A percentile compares a stretch with the other conserved stretches of the same genome.
phyloP scores from a whole-genome alignment of 2,797 vertebrate species.

The Pangasius djambal region DNA sequence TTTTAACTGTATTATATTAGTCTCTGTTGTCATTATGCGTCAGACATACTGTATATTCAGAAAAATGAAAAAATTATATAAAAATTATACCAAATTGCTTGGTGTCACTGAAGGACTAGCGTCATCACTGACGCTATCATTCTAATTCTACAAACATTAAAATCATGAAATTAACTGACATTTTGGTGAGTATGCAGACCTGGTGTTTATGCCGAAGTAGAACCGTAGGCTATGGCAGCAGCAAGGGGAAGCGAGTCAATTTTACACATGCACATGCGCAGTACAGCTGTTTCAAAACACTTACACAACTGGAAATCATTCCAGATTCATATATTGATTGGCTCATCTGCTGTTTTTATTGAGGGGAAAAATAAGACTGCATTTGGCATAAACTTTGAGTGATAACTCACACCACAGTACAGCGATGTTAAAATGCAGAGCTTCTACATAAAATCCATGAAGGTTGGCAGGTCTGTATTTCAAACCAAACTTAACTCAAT shows the following conservation, averaged over 20 bases:
- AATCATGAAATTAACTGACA: not conserved
- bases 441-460: not conserved
- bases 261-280: too few species aligned
- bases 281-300: not conserved
- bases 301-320: not conserved
- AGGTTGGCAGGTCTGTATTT: conserved; percentile 26
- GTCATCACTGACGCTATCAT: not conserved
- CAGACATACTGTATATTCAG: not conserved
- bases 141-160: not conserved
- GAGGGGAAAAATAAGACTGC: not conserved
- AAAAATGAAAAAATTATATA: not conserved
- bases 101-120: not conserved
- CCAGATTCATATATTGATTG: not conserved
- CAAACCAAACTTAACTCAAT: conserved; percentile 54
- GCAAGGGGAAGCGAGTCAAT: too few species aligned
- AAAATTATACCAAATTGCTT: not conserved
- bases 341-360: not conserved
- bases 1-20: not conserved
- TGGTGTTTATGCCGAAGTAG: too few species aligned
- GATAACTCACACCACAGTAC: not conserved
- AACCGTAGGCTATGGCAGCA: too few species aligned
- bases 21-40: not conserved
- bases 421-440: not conserved
- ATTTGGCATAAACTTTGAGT: not conserved
- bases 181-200: not conserved